Evolutionary conservation across 2,888 invertebrate species (phyloP).

Genomic region (Morpho helenor): DNA sequence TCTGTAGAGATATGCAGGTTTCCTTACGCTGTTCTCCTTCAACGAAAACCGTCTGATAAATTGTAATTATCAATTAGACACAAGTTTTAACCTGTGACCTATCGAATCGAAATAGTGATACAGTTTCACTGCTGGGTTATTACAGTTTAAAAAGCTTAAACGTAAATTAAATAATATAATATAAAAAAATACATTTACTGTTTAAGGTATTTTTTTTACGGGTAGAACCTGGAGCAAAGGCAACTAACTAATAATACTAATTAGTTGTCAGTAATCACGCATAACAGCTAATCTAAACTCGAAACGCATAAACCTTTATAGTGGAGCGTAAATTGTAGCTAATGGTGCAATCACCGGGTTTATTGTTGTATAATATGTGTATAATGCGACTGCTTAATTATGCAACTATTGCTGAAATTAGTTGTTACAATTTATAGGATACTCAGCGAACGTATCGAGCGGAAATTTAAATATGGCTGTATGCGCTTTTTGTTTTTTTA

Average conservation of each 20-base stretch:
- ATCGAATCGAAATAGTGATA: too few species aligned
- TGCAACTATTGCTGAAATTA: constrained; percentile 11
- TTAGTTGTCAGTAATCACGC: constrained; percentile 9
- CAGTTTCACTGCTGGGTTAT: too few species aligned
- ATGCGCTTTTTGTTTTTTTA: too few species aligned
- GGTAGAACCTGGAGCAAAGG: neutral
- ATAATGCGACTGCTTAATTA: constrained; percentile 22
- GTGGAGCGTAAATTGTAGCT: constrained; percentile 22
- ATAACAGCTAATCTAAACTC: constrained; percentile 22
- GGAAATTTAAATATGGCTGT: neutral
- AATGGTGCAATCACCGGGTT: constrained; percentile 23
- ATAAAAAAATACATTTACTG: neutral
- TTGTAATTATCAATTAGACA: too few species aligned
- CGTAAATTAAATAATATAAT: neutral
- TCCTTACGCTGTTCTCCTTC: too few species aligned
- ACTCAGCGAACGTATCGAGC: neutral
- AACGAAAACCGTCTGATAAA: too few species aligned
- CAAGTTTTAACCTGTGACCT: too few species aligned
- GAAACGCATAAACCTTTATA: constrained; percentile 27
- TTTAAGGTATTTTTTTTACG: neutral
- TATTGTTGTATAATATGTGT: constrained; percentile 22
- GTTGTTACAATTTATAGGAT: constrained; percentile 2
- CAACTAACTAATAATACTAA: constrained; percentile 7
- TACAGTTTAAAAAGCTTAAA: too few species aligned
- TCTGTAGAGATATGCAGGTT: too few species aligned